phyloP scores from a whole-genome alignment of 2,113 vertebrate genomes.

The Rana temporaria region DNA sequence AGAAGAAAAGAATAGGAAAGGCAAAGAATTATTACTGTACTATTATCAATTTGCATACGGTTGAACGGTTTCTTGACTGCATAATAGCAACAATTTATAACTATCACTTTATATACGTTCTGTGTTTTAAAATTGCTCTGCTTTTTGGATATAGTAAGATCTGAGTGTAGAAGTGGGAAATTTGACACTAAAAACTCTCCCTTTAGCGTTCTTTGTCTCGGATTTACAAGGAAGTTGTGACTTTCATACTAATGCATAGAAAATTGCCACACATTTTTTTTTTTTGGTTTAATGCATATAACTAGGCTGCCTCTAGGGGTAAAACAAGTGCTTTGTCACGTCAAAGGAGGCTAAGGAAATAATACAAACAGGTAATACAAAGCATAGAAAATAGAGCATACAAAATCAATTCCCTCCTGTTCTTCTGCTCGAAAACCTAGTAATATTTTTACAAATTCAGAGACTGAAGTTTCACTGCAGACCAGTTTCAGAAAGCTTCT shows the following conservation, averaged over 20 bases:
- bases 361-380: conserved; percentile 26
- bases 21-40: not conserved
- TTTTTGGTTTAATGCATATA: conserved; percentile 40
- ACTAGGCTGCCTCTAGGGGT: conserved; percentile 19
- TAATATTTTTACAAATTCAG: too few species aligned
- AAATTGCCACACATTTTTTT: conserved; percentile 21
- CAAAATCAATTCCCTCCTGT: conserved; percentile 16
- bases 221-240: conserved; percentile 39
- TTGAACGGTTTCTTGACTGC: not conserved
- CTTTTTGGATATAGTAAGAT: not conserved
- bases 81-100: conserved; percentile 27
- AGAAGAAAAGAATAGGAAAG: not conserved
- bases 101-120: not conserved
- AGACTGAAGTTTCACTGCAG: too few species aligned
- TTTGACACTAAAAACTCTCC: conserved; percentile 6
- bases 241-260: conserved; percentile 35
- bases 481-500: too few species aligned
- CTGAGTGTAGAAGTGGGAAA: not conserved
- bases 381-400: conserved; percentile 37
- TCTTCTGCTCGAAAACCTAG: conserved; percentile 6
- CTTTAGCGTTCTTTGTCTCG: conserved; percentile 18
- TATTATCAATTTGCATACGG: conserved; percentile 8
- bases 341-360: conserved; percentile 29
- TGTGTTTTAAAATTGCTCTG: conserved; percentile 15
- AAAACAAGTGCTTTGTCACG: conserved; percentile 28